Conservation (phyloP, 30 jellyfish, hydroid and myxozoan species). For the Turritopsis dohrnii region DNA sequence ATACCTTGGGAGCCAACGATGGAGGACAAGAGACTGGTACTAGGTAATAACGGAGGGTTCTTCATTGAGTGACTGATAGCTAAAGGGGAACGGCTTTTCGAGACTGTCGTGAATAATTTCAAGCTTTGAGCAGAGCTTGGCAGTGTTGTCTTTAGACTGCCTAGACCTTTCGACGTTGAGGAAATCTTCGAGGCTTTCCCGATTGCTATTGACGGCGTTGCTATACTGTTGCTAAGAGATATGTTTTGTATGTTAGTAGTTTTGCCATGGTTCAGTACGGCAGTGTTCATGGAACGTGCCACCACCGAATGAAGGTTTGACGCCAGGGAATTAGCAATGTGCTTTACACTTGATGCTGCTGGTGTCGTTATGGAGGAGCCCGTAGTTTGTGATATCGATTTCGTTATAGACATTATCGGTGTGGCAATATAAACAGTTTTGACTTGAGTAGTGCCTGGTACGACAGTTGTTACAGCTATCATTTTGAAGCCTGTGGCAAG, state of each 20-base stretch:
- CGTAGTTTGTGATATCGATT: slow-evolving; percentile 52
- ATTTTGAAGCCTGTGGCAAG: slow-evolving; percentile 97
- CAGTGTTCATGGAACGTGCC: slow-evolving; percentile 36
- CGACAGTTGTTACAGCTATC: slow-evolving; percentile 99
- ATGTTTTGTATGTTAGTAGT: neutral
- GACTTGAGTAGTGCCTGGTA: slow-evolving; percentile 97
- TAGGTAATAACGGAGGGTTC: slow-evolving; percentile 23
- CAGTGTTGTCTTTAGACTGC: slow-evolving; percentile 41
- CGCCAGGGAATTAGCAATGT: slow-evolving; percentile 37
- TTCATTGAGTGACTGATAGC: slow-evolving; percentile 6
- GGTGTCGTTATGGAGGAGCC: slow-evolving; percentile 43
- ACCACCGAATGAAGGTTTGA: slow-evolving; percentile 39
- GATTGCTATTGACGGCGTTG: slow-evolving; percentile 19
- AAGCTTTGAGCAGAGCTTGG: slow-evolving; percentile 33
- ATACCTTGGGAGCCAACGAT: slow-evolving; percentile 3
- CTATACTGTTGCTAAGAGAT: neutral
- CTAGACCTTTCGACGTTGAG: slow-evolving; percentile 28
- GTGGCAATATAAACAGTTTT: slow-evolving; percentile 97
- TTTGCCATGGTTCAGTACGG: slow-evolving; percentile 11
- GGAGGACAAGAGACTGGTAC: slow-evolving; percentile 15
- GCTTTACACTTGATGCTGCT: slow-evolving; percentile 34
- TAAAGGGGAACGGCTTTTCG: slow-evolving; percentile 25
- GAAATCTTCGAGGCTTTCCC: slow-evolving; percentile 17
- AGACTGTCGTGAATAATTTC: slow-evolving; percentile 37
- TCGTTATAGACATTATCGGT: slow-evolving; percentile 93